Conservation (phyloP, 2,113 vertebrate genomes). For the Entosphenus tridentatus region DNA sequence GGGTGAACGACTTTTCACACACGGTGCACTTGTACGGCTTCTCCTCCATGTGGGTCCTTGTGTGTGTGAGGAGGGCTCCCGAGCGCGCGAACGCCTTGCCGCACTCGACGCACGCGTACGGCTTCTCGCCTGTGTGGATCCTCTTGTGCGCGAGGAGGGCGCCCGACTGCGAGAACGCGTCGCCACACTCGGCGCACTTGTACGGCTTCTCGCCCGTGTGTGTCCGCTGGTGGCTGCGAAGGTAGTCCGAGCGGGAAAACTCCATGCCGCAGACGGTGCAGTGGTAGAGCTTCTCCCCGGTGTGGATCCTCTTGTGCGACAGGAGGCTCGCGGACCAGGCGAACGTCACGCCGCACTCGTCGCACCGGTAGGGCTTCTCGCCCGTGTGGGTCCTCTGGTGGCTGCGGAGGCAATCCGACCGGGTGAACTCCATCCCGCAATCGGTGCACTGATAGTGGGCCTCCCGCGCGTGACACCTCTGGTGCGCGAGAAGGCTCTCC, state of each 20-base stretch:
- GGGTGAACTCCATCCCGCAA: not conserved
- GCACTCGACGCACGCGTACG: not conserved
- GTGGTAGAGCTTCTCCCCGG: conserved; percentile 1
- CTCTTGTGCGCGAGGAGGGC: not conserved
- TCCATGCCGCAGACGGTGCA: not conserved
- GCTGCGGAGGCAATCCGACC: not conserved
- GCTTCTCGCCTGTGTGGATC: not conserved
- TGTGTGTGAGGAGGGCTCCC: not conserved
- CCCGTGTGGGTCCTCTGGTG: not conserved
- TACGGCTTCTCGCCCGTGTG: conserved; percentile 4
- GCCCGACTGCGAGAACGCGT: not conserved
- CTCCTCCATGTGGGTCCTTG: not conserved
- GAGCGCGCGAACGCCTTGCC: not conserved
- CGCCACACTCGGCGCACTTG: not conserved
- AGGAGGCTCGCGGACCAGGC: not conserved
- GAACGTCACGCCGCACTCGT: not conserved
- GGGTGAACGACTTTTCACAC: not conserved
- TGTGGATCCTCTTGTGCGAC: not conserved
- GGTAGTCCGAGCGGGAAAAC: not conserved
- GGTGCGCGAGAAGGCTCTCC: not conserved
- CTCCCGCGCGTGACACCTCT: not conserved
- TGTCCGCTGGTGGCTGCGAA: not conserved
- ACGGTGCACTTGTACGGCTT: conserved; percentile 1
- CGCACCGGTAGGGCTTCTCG: not conserved
- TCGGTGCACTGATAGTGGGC: not conserved